These are phyloP conservation scores for Diuraphis noxia DNA, from an alignment of 1,140 invertebrate species.

Conservation along the genomic window DNA sequence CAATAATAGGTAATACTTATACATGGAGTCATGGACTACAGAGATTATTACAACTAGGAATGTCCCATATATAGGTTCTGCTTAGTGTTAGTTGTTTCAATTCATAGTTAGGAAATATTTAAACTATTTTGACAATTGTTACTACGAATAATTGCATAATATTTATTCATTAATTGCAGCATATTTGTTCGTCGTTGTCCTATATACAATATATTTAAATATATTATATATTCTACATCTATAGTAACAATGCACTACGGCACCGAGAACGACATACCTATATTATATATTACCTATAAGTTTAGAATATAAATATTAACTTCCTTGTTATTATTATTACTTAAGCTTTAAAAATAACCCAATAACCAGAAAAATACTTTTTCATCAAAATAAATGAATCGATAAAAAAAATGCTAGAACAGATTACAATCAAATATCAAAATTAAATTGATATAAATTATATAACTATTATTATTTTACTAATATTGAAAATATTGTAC, in stretches of 20 bases:
- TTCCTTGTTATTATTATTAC: neutral
- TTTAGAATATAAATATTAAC: neutral
- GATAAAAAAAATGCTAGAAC: neutral
- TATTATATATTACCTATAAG: neutral
- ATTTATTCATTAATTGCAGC: neutral
- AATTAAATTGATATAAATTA: neutral
- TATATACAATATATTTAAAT: neutral
- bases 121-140: neutral
- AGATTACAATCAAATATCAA: neutral
- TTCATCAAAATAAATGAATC: neutral
- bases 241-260: neutral
- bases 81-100: neutral
- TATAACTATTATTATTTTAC: neutral
- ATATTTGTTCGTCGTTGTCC: neutral
- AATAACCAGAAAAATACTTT: neutral
- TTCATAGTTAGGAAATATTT: neutral
- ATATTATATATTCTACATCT: too few species aligned
- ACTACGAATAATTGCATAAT: neutral
- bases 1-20: neutral
- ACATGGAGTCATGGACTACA: neutral
- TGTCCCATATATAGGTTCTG: neutral
- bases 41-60: neutral
- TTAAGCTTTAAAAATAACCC: neutral
- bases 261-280: neutral
- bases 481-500: neutral